phyloP scores from a whole-genome alignment of 2,888 invertebrate genomes.

The Microdon myrmicae region DNA sequence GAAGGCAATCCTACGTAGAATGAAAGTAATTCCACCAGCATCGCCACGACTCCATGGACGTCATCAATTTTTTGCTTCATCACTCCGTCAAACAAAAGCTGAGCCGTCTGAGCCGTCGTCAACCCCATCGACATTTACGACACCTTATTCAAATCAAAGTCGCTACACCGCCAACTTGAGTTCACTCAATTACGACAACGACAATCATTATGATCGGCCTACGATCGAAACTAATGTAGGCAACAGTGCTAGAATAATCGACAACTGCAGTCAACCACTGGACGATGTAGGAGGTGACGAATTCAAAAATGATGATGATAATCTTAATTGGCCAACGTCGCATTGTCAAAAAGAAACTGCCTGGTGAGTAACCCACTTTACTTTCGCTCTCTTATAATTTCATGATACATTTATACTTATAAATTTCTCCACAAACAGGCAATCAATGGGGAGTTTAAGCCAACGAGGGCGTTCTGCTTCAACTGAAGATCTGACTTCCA shows the following conservation, averaged over 20 bases:
- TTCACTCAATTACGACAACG: slow-evolving; percentile 33
- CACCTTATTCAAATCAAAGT: slow-evolving; percentile 11
- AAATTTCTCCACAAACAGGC: slow-evolving; percentile 28
- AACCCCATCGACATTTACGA: slow-evolving; percentile 31
- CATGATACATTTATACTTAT: slow-evolving; percentile 23
- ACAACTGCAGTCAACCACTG: slow-evolving; percentile 57
- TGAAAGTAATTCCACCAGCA: slow-evolving; percentile 11
- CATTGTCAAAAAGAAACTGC: slow-evolving; percentile 33
- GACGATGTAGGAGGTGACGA: slow-evolving; percentile 62
- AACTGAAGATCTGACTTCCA: slow-evolving; percentile 69
- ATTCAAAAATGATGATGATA: slow-evolving; percentile 40
- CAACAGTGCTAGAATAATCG: slow-evolving; percentile 59
- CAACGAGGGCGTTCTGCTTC: slow-evolving; percentile 66
- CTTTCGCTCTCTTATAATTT: background rate
- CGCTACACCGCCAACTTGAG: slow-evolving; percentile 44
- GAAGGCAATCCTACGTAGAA: slow-evolving; percentile 33
- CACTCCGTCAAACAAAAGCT: too few relatives aligned
- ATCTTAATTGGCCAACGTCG: slow-evolving; percentile 55
- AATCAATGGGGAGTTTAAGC: slow-evolving; percentile 59
- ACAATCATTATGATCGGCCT: slow-evolving; percentile 41
- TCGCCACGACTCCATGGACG: slow-evolving; percentile 21
- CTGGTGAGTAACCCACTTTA: slow-evolving; percentile 35
- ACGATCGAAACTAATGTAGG: slow-evolving; percentile 55
- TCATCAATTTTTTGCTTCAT: slow-evolving; percentile 27
- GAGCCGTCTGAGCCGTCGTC: slow-evolving; percentile 30